Evolutionary conservation across 1,140 invertebrate genomes (phyloP).

Genomic region (Whitmania pigra): DNA sequence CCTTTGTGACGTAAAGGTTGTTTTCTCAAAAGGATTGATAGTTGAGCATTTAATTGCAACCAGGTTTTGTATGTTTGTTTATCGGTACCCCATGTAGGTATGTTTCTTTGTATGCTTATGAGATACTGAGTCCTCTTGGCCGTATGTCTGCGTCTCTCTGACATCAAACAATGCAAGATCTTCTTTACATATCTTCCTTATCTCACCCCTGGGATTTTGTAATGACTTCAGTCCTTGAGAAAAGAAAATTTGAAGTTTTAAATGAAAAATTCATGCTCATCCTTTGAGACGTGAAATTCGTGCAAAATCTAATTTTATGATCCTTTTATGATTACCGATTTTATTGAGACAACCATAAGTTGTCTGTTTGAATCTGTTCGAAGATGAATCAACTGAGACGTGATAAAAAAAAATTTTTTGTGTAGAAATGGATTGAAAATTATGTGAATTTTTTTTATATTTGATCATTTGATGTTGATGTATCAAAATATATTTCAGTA

Average conservation of each 20-base stretch:
- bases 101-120: not conserved
- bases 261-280: not conserved
- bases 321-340: not conserved
- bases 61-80: not conserved
- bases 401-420: too few species aligned
- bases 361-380: too few species aligned
- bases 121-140: not conserved
- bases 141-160: not conserved
- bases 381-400: too few species aligned
- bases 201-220: not conserved
- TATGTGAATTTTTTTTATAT: too few species aligned
- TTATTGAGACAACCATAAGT: too few species aligned
- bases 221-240: not conserved
- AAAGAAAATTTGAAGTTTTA: not conserved
- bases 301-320: not conserved
- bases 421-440: too few species aligned
- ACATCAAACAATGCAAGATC: not conserved
- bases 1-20: not conserved
- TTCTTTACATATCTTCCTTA: not conserved
- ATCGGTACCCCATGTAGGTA: not conserved
- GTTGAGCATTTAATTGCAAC: not conserved
- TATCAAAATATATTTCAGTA: too few species aligned
- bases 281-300: not conserved
- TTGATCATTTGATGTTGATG: too few species aligned
- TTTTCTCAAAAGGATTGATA: not conserved